Evolutionary conservation across 2,797 vertebrate genomes (phyloP).

Genomic region (Pipistrellus kuhlii): DNA sequence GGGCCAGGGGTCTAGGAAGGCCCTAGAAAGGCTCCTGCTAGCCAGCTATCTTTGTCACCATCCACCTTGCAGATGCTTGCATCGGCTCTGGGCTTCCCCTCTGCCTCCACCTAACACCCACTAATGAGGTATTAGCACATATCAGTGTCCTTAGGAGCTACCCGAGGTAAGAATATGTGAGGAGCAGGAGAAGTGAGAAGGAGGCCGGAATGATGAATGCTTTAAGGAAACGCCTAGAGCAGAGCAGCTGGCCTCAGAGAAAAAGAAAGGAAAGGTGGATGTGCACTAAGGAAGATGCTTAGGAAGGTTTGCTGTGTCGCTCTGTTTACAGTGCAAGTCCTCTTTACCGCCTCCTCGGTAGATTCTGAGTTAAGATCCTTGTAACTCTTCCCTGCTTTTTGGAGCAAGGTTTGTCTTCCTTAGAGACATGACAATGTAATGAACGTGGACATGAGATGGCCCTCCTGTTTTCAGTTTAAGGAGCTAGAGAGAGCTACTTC

Average conservation of each 20-base stretch:
- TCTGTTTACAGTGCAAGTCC: not conserved
- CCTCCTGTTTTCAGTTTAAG: not conserved
- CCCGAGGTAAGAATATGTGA: not conserved
- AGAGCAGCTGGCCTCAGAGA: not conserved
- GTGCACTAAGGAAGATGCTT: not conserved
- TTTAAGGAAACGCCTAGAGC: not conserved
- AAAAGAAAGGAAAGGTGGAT: not conserved
- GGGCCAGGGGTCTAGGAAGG: too few relatives aligned
- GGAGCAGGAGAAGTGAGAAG: not conserved
- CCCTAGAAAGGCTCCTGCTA: too few relatives aligned
- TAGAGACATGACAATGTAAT: not conserved
- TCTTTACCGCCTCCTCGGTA: not conserved
- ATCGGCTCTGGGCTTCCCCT: too few relatives aligned
- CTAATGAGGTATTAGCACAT: not conserved
- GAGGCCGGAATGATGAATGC: not conserved
- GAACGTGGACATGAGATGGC: not conserved
- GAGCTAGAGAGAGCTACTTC: not conserved
- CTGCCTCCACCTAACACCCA: not conserved
- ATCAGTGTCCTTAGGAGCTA: not conserved
- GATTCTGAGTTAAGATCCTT: not conserved
- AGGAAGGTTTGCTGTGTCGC: not conserved
- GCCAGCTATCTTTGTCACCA: too few relatives aligned
- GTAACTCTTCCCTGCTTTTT: not conserved
- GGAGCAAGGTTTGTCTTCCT: not conserved
- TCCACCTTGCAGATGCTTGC: too few relatives aligned